Conservation (phyloP, 2,113 vertebrate genomes). For the Ceyx margarethae region DNA sequence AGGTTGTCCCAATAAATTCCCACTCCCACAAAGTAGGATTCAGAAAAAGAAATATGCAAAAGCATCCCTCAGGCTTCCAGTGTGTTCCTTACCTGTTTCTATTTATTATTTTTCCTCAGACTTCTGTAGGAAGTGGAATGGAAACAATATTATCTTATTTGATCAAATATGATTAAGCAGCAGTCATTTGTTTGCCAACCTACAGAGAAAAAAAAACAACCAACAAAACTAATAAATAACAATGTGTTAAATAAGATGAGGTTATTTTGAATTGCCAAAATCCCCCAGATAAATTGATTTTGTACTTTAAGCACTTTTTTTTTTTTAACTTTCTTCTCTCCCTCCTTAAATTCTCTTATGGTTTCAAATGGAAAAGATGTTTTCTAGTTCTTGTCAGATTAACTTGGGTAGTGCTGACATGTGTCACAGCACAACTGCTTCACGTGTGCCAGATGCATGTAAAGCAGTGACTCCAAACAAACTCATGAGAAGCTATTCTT, state of each 20-base stretch:
- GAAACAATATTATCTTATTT: neutral
- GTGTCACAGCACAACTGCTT: neutral
- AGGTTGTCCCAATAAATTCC: neutral
- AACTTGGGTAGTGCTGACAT: neutral
- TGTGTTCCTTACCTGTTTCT: neutral
- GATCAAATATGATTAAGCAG: neutral
- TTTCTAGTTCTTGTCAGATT: conserved; percentile 4
- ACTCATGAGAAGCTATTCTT: neutral
- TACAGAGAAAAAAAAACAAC: neutral
- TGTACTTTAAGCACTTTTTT: neutral
- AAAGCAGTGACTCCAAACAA: neutral
- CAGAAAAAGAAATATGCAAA: neutral
- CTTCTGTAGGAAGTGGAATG: neutral
- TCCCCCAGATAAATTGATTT: neutral
- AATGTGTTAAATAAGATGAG: neutral
- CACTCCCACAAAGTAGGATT: neutral
- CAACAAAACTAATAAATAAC: neutral
- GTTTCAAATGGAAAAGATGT: conserved; percentile 13
- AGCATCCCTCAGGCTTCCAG: neutral
- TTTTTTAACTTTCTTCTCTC: neutral
- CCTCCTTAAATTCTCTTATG: neutral
- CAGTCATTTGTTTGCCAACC: neutral
- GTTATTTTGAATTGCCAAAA: neutral
- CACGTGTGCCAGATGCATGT: neutral
- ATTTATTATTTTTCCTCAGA: neutral